Base-by-base conservation (phyloP, 2,797 vertebrate genomes). In the Diceros bicornis region DNA sequence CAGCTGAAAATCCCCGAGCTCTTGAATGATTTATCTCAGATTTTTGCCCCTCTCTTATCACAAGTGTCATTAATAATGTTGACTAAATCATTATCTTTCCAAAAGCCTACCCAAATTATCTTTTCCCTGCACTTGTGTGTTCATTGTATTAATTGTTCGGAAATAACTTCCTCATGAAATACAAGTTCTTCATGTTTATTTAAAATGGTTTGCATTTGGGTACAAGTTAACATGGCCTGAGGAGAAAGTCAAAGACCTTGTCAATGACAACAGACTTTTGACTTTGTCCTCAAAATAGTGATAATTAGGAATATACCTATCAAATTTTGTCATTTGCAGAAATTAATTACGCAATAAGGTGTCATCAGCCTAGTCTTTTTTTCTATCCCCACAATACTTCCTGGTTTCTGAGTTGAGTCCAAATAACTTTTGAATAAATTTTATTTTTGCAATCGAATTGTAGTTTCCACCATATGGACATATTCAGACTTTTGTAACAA, bases 401-500 rank as follows among this genome's bases (percentile, higher is more conserved):
- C 61, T 87, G 55, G 74, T 75, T 78, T 96, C 64, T 78, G 50
- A 86, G 44, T 34, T 57, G 44, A 86, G 11, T 16, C 68, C 20
- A 10, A 83, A 57, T 79, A 78, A 82, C 64, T 41, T 97, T 44
- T 16, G 14, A 91, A 69, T 69, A 61, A 1, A 83, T 88, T 95
- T 96, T 85, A 85, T 47, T 78, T 94, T 96, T 93, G 85, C 57
- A 97, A 61, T 84, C 14, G 9, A 95, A 95, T 95, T 87, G 62
- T 94, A 74, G 78, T 78, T 84, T 21, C 34, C 12, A 94, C n/a
- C 41, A 41, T 74, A 90, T 41, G 37, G 66, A 87, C 32, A 71
- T 96, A 86, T 93, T 96, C 94, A 96, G 96, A 91, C 37, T 92
- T 97, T 93, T 97, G 57, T 88, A 97, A 78, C 62, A 93, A 97